phyloP scores from a whole-genome alignment of 2,797 vertebrate species.

The Urocyon cinereoargenteus region DNA sequence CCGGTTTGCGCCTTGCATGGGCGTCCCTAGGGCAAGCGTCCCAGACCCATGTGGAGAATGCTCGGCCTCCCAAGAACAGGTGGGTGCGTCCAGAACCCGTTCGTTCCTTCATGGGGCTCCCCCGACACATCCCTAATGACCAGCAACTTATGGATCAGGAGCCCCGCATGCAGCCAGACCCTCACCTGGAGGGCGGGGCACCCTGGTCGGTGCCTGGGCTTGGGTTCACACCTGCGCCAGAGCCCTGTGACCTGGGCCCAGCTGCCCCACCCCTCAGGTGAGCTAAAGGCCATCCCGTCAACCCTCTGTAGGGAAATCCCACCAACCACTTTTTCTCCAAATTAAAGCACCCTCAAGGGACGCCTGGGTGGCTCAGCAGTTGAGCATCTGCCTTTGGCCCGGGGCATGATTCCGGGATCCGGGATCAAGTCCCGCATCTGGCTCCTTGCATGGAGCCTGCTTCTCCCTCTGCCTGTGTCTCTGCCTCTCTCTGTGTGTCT shows the following conservation, averaged over 20 bases:
- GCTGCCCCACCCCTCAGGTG: rapidly evolving
- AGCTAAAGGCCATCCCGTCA: not conserved
- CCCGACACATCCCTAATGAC: not conserved
- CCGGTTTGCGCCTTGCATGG: rapidly evolving
- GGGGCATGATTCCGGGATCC: too few relatives aligned
- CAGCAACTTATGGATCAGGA: not conserved
- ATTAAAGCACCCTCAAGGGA: not conserved
- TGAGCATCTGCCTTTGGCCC: too few relatives aligned
- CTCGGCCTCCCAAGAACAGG: too few relatives aligned
- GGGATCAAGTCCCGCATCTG: too few relatives aligned
- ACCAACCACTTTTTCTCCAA: not conserved
- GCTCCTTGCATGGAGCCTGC: too few relatives aligned
- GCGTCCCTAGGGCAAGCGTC: not conserved
- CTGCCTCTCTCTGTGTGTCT: too few relatives aligned
- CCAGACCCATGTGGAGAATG: rapidly evolving
- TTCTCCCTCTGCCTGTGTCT: too few relatives aligned
- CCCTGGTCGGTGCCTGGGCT: rapidly evolving
- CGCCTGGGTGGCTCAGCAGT: too few relatives aligned
- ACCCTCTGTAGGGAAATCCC: rapidly evolving
- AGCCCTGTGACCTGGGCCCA: not conserved
- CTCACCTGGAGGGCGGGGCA: not conserved
- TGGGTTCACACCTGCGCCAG: not conserved
- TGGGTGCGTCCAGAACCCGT: rapidly evolving
- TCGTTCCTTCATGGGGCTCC: not conserved
- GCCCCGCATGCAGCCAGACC: rapidly evolving